These are phyloP conservation scores for Noctua fimbriata DNA, from an alignment of 2,888 invertebrate genomes.

Conservation along the genomic window DNA sequence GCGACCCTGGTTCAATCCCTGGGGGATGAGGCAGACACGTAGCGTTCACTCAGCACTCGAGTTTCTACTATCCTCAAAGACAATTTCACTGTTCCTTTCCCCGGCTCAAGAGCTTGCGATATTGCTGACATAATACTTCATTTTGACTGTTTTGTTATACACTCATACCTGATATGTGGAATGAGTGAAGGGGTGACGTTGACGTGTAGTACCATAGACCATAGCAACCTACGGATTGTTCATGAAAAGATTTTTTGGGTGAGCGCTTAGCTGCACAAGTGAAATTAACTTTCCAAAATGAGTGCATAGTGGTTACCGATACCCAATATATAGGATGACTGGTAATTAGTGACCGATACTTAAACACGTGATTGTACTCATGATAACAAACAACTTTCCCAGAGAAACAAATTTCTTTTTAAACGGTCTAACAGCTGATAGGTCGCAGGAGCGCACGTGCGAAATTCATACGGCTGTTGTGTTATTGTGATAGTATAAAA, in stretches of 20 bases:
- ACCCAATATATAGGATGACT: too few species aligned
- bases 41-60: slow-evolving; percentile 83
- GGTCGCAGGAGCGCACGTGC: too few species aligned
- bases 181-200: not conserved
- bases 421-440: too few species aligned
- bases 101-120: slow-evolving; percentile 77
- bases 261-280: not conserved
- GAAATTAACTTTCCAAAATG: not conserved
- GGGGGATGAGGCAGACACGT: slow-evolving; percentile 82
- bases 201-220: not conserved
- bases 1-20: slow-evolving; percentile 77
- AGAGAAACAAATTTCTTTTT: too few species aligned
- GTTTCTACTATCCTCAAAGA: slow-evolving; percentile 83
- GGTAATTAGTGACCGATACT: too few species aligned
- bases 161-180: not conserved
- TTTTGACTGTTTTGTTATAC: slow-evolving; percentile 68
- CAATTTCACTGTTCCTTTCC: slow-evolving; percentile 82
- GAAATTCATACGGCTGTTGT: too few species aligned
- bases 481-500: too few species aligned
- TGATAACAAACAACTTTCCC: too few species aligned
- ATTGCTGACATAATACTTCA: slow-evolving; percentile 79
- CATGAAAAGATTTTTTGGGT: not conserved
- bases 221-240: not conserved
- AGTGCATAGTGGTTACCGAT: not conserved
- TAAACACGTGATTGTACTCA: too few species aligned